phyloP scores from a whole-genome alignment of 2,888 invertebrate genomes.

The Resseliella maxima region DNA sequence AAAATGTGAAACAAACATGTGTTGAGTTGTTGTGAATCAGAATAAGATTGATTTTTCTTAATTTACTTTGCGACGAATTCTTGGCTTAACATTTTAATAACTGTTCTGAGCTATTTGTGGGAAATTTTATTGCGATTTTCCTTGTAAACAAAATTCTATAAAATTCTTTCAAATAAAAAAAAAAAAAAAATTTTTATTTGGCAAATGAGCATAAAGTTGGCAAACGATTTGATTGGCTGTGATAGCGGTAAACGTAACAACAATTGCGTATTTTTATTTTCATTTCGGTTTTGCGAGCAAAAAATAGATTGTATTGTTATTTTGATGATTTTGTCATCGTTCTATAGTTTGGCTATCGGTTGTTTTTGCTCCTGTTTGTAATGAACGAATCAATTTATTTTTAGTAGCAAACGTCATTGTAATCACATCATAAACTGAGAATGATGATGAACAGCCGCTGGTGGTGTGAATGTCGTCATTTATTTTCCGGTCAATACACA shows the following conservation, averaged over 20 bases:
- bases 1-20: background rate
- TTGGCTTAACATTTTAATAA: background rate
- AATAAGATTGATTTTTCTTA: too few species aligned
- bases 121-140: background rate
- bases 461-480: background rate
- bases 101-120: too few species aligned
- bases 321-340: background rate
- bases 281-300: background rate
- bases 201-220: background rate
- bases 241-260: background rate
- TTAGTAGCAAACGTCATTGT: conserved; percentile 1
- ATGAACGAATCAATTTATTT: background rate
- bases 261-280: background rate
- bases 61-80: background rate
- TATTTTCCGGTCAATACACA: background rate
- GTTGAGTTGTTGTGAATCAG: too few species aligned
- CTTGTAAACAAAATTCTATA: background rate
- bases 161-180: too few species aligned
- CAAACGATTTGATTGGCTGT: background rate
- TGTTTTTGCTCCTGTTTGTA: background rate
- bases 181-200: background rate
- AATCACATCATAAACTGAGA: background rate
- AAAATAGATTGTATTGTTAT: background rate
- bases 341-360: background rate
- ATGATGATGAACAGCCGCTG: background rate